Evolutionary conservation across 2,113 vertebrate genomes (phyloP), one percentile per base, ranked within the genome.

Genomic region (Eulemur rufifrons): DNA sequence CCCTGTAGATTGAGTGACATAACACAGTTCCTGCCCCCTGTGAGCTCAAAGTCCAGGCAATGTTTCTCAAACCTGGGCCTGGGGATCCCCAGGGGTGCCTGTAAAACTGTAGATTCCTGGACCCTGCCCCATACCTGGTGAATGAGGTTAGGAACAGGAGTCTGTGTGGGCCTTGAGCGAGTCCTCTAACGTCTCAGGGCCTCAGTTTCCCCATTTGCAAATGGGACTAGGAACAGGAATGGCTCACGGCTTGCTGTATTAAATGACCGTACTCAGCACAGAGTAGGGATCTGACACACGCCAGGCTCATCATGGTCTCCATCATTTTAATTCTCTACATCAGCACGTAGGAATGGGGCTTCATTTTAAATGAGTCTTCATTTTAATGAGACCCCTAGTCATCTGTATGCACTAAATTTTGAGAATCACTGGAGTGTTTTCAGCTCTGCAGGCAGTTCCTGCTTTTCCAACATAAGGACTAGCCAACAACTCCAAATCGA

Each of bases 401-500:
- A 52, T 6, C 2, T n/a, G 18, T 2, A 8, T 0, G 18, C 37
- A 52, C 34, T 37, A 2, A 20, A 29, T 69, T 52, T 32, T 64
- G 34, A 91, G 77, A 34, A 84, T 17, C 63, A 32, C 42, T 14
- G 3, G 47, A 27, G 37, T 77, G 45, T 32, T 61, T 90, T 8
- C 32, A 64, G 47, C 32, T 81, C 78, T 45, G 23, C 0, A 1
- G 76, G 25, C 8, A 92, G 59, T 73, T 93, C 29, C 77, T 64
- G 6, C 61, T 93, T 71, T 80, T 69, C 74, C 18, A 91, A 61
- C 21, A 15, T 2, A 3, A 17, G 88, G 34, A 83, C 42, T 50
- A 52, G 86, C 15, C 78, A 50, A 45, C 23, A 83, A 59, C 95
- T 86, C 50, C 64, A 91, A 68, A 77, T 6, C 34, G 45, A 74